Percentiles rank a stretch among this genome's conserved stretches.
Conservation (phyloP, 1,140 invertebrate species). For the Zaprionus gabonicus region DNA sequence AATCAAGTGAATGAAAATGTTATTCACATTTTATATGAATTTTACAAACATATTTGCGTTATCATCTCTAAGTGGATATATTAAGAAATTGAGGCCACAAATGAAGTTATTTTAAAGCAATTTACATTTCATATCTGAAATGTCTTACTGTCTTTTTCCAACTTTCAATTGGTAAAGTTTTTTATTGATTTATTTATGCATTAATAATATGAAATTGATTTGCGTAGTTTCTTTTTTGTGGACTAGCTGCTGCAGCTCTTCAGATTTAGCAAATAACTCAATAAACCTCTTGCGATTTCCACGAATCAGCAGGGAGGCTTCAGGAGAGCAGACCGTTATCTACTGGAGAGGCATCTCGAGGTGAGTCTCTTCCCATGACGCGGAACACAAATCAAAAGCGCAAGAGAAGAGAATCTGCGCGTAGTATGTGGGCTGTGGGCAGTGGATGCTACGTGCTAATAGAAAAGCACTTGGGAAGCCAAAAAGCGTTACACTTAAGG, state of each 20-base stretch:
- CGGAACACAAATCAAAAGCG: slow-evolving; percentile 66
- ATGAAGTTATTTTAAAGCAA: slow-evolving; percentile 20
- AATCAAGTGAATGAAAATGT: not conserved
- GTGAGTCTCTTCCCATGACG: slow-evolving; percentile 49
- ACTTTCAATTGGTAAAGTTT: not conserved
- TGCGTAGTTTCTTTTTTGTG: not conserved
- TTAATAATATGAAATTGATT: not conserved
- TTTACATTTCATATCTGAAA: slow-evolving; percentile 6
- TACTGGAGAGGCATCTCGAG: slow-evolving; percentile 18
- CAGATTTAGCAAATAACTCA: not conserved
- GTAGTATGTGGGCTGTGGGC: slow-evolving; percentile 61
- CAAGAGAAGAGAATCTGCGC: slow-evolving; percentile 24
- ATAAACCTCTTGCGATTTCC: slow-evolving; percentile 3
- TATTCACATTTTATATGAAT: slow-evolving; percentile 9
- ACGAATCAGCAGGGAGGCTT: slow-evolving; percentile 31
- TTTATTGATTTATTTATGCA: not conserved
- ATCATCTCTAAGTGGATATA: not conserved
- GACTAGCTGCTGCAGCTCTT: not conserved
- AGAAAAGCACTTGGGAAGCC: slow-evolving; percentile 60
- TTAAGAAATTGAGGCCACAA: slow-evolving; percentile 1
- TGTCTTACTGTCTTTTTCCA: slow-evolving; percentile 13
- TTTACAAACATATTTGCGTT: slow-evolving; percentile 7
- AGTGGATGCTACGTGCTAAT: slow-evolving; percentile 59
- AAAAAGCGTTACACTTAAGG: slow-evolving; percentile 71
- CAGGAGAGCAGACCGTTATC: slow-evolving; percentile 46